Evolutionary conservation across 2,888 invertebrate species (phyloP).

Genomic region (Eledona agricola): DNA sequence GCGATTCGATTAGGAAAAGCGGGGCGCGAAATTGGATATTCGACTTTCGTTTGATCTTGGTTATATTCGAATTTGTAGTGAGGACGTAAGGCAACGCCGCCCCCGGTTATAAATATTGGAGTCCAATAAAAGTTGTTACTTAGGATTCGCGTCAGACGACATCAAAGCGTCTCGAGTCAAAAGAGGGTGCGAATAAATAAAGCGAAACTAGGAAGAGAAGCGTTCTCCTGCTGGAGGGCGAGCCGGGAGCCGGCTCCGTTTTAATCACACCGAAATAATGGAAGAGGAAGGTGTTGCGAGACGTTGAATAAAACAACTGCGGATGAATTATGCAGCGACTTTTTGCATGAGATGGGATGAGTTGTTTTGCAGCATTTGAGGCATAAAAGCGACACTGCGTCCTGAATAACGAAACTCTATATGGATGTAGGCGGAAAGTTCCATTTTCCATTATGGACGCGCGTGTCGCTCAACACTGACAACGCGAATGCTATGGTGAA

Average conservation of each 20-base stretch:
- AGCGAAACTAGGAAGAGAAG: conserved; percentile 37
- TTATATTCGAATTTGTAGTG: conserved; percentile 56
- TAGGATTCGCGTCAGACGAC: conserved; percentile 59
- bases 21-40: conserved; percentile 55
- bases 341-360: conserved; percentile 34
- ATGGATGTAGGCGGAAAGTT: conserved; percentile 47
- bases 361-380: conserved; percentile 38
- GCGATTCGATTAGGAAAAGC: conserved; percentile 40
- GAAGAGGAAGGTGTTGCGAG: conserved; percentile 11
- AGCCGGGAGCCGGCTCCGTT: conserved; percentile 8
- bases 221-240: conserved; percentile 9
- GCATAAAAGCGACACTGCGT: conserved; percentile 42
- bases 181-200: conserved; percentile 56
- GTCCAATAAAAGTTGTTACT: conserved; percentile 63
- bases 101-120: conserved; percentile 62
- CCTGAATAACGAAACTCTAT: conserved; percentile 50
- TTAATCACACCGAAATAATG: conserved; percentile 23
- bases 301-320: conserved; percentile 35
- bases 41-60: conserved; percentile 57
- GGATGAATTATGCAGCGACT: conserved; percentile 37
- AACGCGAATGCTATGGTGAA: too few species aligned
- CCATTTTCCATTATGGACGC: conserved; percentile 47
- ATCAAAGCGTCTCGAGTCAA: conserved; percentile 55
- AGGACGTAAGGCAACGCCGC: too few species aligned
- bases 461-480: conserved; percentile 41